phyloP scores from a whole-genome alignment of 2,888 invertebrate species.

The Euplagia quadripunctaria region DNA sequence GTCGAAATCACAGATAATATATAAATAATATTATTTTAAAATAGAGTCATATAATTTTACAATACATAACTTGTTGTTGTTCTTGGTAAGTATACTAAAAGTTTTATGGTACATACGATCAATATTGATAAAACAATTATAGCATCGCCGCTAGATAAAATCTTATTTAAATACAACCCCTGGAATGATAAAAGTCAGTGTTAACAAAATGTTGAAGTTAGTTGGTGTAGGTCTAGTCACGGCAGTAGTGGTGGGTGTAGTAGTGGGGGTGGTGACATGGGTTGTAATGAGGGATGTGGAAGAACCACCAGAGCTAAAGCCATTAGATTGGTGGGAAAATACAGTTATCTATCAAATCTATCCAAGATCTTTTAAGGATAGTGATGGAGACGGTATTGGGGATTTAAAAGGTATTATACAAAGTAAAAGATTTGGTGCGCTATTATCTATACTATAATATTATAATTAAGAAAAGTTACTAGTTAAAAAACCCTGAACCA shows the following conservation, averaged over 20 bases:
- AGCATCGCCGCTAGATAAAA: conserved; percentile 5
- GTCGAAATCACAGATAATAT: too few relatives aligned
- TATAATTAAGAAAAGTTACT: too few relatives aligned
- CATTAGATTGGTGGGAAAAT: conserved; percentile 84
- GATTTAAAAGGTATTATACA: conserved; percentile 89
- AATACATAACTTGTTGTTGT: neutral
- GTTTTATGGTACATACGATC: neutral
- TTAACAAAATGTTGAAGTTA: conserved; percentile 17
- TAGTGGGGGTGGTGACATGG: conserved; percentile 63
- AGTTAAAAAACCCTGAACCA: too few relatives aligned
- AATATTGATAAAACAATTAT: conserved; percentile 7
- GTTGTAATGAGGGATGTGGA: conserved; percentile 71
- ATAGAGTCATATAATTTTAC: neutral
- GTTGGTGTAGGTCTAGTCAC: conserved; percentile 34
- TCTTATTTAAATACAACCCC: conserved; percentile 3
- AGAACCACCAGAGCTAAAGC: conserved; percentile 66
- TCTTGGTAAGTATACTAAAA: neutral
- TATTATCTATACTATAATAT: too few relatives aligned
- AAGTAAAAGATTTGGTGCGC: too few relatives aligned
- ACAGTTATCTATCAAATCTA: conserved; percentile 94
- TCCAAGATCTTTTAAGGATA: conserved; percentile 94
- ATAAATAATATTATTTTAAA: neutral
- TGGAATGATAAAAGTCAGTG: neutral
- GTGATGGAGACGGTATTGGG: conserved; percentile 93
- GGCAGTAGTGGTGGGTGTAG: conserved; percentile 48